Percentiles rank a stretch among this genome's conserved stretches.
phyloP scores from a whole-genome alignment of 2,888 invertebrate species.

The Pachydiplax longipennis region DNA sequence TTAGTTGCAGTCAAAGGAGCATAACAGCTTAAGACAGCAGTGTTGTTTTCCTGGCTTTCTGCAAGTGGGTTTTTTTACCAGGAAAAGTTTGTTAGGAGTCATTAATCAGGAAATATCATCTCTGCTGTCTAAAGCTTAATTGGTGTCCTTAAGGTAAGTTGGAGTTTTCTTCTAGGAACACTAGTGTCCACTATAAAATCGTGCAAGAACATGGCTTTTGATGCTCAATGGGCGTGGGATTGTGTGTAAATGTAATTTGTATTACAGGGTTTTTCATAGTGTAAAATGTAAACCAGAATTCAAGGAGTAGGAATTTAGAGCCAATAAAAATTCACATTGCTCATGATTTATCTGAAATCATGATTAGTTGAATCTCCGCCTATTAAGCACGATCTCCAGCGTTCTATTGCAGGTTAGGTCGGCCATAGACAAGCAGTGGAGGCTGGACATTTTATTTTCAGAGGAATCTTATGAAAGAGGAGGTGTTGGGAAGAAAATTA shows the following conservation, averaged over 20 bases:
- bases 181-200: constrained; percentile 5
- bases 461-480: constrained; percentile 38
- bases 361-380: constrained; percentile 24
- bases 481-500: constrained; percentile 45
- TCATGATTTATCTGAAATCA: constrained; percentile 6
- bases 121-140: constrained; percentile 32
- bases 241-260: constrained; percentile 16
- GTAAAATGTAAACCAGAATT: not conserved
- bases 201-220: constrained; percentile 45
- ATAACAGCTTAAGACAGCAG: constrained; percentile 34
- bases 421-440: constrained; percentile 46
- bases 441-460: constrained; percentile 46
- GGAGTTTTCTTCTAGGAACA: constrained; percentile 42
- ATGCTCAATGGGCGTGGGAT: constrained; percentile 40
- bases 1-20: constrained; percentile 32
- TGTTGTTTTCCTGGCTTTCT: constrained; percentile 9
- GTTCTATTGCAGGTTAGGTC: constrained; percentile 49
- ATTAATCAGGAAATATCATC: constrained; percentile 13
- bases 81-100: not conserved
- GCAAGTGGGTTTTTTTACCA: not conserved
- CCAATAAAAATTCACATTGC: not conserved
- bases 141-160: constrained; percentile 42
- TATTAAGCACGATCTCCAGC: constrained; percentile 46
- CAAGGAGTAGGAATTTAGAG: not conserved
- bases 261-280: not conserved